phyloP scores from a whole-genome alignment of 2,797 vertebrate species.

The Rhinoraja longicauda region DNA sequence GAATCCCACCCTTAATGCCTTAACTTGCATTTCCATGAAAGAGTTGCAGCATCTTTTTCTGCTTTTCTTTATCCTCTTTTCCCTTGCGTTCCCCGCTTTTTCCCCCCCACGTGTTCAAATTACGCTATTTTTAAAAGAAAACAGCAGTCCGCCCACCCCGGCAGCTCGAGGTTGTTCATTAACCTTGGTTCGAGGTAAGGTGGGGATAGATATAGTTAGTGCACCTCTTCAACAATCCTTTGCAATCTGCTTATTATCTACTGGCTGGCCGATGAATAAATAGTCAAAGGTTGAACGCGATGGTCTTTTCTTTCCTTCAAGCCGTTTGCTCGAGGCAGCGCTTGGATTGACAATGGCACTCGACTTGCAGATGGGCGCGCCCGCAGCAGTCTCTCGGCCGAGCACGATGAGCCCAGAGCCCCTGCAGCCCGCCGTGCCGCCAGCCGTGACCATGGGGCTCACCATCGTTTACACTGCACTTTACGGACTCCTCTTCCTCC shows the following conservation, averaged over 20 bases:
- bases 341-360: not conserved
- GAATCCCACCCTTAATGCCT: not conserved
- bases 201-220: not conserved
- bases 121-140: too few species aligned
- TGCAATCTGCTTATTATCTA: not conserved
- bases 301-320: not conserved
- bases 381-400: slow-evolving; percentile 47
- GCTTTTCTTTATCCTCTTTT: not conserved
- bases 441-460: slow-evolving; percentile 72
- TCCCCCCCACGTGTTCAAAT: too few species aligned
- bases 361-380: slow-evolving; percentile 42
- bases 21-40: not conserved
- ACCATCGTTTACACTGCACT: slow-evolving; percentile 70
- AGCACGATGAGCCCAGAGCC: slow-evolving; percentile 54
- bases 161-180: not conserved
- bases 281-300: not conserved
- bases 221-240: not conserved
- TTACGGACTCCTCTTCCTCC: slow-evolving; percentile 69
- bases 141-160: not conserved
- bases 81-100: not conserved
- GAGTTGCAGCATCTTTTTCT: not conserved
- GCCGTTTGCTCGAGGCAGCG: not conserved
- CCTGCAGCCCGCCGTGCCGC: slow-evolving; percentile 68
- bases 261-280: not conserved
- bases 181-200: too few species aligned